Conservation (phyloP, 2,888 invertebrate species). For the Ethmia dodecea region DNA sequence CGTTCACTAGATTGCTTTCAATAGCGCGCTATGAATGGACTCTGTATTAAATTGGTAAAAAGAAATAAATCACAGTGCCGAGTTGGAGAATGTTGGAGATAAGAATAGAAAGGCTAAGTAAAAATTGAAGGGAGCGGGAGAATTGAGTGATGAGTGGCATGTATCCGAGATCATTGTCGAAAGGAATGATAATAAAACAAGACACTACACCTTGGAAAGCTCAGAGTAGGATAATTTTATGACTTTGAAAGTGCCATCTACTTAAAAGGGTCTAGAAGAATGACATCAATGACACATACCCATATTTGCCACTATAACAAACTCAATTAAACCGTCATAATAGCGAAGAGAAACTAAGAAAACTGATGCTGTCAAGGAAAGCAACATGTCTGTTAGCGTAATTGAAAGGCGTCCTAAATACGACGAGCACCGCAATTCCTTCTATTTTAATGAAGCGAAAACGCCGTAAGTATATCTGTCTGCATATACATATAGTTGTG, state of each 20-base stretch:
- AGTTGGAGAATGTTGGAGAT: conserved; percentile 22
- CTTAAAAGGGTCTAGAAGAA: too few relatives aligned
- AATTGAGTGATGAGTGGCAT: too few relatives aligned
- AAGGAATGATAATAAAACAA: too few relatives aligned
- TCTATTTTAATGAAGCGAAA: conserved; percentile 23
- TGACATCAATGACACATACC: too few relatives aligned
- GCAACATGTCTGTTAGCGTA: conserved; percentile 20
- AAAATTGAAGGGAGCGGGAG: not conserved
- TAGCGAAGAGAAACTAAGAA: conserved; percentile 21
- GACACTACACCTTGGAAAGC: too few relatives aligned
- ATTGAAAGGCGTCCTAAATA: conserved; percentile 23
- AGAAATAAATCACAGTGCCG: conserved; percentile 29
- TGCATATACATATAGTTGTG: conserved; percentile 9
- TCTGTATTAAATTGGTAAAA: conserved; percentile 28
- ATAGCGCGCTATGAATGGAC: conserved; percentile 16
- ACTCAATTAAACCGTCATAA: conserved; percentile 1
- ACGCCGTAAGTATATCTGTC: conserved; percentile 10
- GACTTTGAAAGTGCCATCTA: too few relatives aligned
- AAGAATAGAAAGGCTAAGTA: conserved; percentile 32
- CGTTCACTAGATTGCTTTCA: conserved; percentile 35
- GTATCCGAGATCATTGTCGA: too few relatives aligned
- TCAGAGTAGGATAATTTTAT: too few relatives aligned
- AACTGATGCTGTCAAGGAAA: conserved; percentile 18
- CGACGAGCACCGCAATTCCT: conserved; percentile 16
- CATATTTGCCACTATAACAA: conserved; percentile 6